A percentile compares a stretch with the other conserved stretches of the same genome.
phyloP scores from a whole-genome alignment of 37 sponge, comb jelly and placozoan species.

The Lycopodina hypogea region DNA sequence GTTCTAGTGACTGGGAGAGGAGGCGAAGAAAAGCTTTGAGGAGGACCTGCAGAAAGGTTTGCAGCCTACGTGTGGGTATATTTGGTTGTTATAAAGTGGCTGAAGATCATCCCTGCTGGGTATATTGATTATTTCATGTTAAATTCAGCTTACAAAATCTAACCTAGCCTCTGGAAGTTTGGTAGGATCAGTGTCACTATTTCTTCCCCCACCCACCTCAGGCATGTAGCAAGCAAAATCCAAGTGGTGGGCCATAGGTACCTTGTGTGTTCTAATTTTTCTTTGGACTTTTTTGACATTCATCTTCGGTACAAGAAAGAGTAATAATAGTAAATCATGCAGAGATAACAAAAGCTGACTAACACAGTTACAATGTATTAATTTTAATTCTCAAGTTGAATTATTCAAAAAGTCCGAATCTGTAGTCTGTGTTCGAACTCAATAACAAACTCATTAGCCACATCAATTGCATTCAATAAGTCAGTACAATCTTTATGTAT shows the following conservation, averaged over 20 bases:
- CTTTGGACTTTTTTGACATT: background rate
- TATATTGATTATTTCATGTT: no score
- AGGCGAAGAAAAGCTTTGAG: background rate
- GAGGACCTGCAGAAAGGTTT: slow-evolving; percentile 6
- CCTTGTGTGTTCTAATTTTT: background rate
- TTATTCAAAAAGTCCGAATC: slow-evolving; percentile 13
- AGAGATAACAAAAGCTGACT: no score
- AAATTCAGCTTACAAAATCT: no score
- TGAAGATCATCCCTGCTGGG: no score
- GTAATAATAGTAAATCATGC: no score
- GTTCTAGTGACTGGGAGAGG: background rate
- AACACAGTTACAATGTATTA: no score
- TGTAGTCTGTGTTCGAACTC: slow-evolving; percentile 18
- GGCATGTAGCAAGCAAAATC: background rate
- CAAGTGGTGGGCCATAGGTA: background rate
- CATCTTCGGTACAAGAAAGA: background rate
- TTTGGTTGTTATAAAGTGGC: no score
- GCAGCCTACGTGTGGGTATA: no score
- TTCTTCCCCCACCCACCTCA: no score
- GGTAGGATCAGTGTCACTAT: no score
- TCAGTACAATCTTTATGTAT: slow-evolving; percentile 45
- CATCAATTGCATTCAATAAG: background rate
- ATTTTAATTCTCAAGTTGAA: no score
- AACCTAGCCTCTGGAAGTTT: no score
- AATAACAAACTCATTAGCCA: slow-evolving; percentile 38